phyloP scores from a whole-genome alignment of 2,888 invertebrate genomes.

The Heteromyza rotundicornis region DNA sequence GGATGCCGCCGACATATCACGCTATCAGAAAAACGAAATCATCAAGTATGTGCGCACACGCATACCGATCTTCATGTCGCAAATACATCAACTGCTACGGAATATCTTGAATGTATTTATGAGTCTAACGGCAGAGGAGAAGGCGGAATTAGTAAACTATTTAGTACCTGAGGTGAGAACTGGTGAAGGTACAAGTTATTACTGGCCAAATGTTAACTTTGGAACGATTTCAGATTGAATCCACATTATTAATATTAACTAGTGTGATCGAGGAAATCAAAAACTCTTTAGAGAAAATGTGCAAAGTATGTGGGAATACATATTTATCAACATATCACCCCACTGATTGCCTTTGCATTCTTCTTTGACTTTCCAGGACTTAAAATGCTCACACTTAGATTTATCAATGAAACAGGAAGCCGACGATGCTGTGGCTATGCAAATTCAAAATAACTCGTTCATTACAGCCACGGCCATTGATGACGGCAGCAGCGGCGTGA shows the following conservation, averaged over 20 bases:
- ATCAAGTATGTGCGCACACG: constrained; percentile 71
- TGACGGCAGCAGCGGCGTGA: constrained; percentile 26
- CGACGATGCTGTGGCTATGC: constrained; percentile 44
- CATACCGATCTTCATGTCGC: constrained; percentile 71
- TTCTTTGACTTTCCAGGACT: constrained; percentile 49
- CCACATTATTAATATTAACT: constrained; percentile 67
- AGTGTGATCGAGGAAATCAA: constrained; percentile 68
- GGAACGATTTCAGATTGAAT: constrained; percentile 68
- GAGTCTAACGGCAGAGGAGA: constrained; percentile 66
- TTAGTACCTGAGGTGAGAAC: constrained; percentile 72
- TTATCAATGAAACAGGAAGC: constrained; percentile 43
- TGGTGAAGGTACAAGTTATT: background rate
- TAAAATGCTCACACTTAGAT: constrained; percentile 55
- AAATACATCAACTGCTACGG: constrained; percentile 68
- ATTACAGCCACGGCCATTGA: constrained; percentile 35
- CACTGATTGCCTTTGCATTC: background rate
- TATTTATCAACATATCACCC: too few species aligned
- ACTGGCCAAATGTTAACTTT: background rate
- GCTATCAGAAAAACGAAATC: constrained; percentile 71
- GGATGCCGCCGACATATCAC: constrained; percentile 68
- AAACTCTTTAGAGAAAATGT: constrained; percentile 68
- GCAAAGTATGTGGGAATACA: constrained; percentile 56
- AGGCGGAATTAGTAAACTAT: constrained; percentile 70
- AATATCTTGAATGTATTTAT: constrained; percentile 68
- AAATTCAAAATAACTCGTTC: constrained; percentile 41